Percentiles rank a stretch among this genome's conserved stretches.
phyloP scores from a whole-genome alignment of 2,888 invertebrate genomes.

The Candidula unifasciata region DNA sequence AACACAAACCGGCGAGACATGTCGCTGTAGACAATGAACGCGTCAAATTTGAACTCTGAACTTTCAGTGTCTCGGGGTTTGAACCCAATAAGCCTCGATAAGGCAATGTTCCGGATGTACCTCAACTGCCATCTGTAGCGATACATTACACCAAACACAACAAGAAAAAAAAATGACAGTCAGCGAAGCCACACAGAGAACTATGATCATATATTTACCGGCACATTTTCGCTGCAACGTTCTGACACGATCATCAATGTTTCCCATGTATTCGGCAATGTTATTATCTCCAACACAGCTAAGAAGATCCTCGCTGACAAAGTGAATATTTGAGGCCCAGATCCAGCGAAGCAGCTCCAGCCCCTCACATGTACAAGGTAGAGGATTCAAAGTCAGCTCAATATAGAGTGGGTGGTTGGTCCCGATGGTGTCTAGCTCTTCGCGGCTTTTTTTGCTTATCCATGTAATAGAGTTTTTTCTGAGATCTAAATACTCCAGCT shows the following conservation, averaged over 20 bases:
- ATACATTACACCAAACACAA: conserved; percentile 15
- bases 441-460: background rate
- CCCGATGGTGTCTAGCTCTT: conserved; percentile 12
- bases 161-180: background rate
- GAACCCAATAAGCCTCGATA: conserved; percentile 7
- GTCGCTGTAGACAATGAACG: conserved; percentile 30
- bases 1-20: conserved; percentile 19
- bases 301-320: background rate
- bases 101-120: conserved; percentile 23
- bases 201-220: background rate
- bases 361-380: conserved; percentile 32
- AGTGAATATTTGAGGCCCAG: background rate
- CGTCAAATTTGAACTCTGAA: conserved; percentile 29
- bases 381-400: conserved; percentile 9
- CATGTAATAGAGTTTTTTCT: background rate
- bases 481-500: background rate
- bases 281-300: conserved; percentile 7
- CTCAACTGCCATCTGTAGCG: conserved; percentile 31
- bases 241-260: background rate
- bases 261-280: background rate
- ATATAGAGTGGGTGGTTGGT: background rate
- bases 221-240: conserved; percentile 22
- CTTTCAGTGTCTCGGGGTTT: background rate
- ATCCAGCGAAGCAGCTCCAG: conserved; percentile 38
- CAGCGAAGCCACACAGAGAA: background rate